Conservation (phyloP, 2,888 invertebrate species). For the Drosophila ochracea region DNA sequence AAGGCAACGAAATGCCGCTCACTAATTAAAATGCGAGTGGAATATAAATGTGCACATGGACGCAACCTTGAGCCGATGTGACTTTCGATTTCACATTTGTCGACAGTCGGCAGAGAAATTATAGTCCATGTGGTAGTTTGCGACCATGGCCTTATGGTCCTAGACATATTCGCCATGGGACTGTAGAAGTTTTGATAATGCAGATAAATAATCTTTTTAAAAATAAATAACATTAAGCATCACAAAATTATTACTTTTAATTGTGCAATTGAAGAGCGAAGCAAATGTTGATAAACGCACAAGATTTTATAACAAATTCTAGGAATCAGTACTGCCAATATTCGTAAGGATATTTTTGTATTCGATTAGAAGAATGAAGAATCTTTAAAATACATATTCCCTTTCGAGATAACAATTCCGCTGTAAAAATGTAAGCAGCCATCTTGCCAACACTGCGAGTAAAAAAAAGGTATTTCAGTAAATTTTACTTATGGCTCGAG, state of each 20-base stretch:
- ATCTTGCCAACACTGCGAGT: background rate
- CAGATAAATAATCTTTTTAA: background rate
- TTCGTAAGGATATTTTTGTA: background rate
- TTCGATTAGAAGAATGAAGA: background rate
- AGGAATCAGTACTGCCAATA: background rate
- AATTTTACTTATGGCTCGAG: background rate
- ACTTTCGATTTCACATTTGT: slow-evolving; percentile 16
- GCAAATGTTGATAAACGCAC: background rate
- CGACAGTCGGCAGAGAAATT: slow-evolving; percentile 26
- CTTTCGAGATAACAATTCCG: background rate
- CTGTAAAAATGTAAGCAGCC: background rate
- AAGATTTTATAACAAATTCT: background rate
- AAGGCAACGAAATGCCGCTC: slow-evolving; percentile 32
- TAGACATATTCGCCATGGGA: background rate
- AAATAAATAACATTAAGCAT: background rate
- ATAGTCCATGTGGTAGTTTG: slow-evolving; percentile 39
- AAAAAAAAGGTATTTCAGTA: background rate
- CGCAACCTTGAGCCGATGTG: slow-evolving; percentile 36
- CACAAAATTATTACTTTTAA: background rate
- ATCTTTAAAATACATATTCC: background rate
- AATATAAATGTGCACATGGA: slow-evolving; percentile 40
- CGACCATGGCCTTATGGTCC: background rate
- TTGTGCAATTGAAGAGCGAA: background rate
- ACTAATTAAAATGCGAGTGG: slow-evolving; percentile 69
- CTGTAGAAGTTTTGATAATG: background rate